Conservation (phyloP, 2,888 invertebrate species). For the Schizaphis graminum region DNA sequence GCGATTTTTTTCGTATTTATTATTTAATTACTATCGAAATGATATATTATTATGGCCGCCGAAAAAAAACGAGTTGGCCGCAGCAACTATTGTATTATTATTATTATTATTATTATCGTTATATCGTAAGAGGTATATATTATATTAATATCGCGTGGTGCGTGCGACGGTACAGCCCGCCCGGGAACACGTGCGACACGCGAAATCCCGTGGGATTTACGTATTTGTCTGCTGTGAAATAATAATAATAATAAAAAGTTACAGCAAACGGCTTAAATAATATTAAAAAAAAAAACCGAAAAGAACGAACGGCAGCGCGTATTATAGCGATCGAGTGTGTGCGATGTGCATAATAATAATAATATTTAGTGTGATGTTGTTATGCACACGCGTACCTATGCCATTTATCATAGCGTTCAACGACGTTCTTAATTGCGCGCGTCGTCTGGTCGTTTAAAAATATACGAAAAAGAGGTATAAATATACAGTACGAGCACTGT, state of each 20-base stretch:
- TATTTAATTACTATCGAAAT: conserved; percentile 6
- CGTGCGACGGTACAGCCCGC: neutral
- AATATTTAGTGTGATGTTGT: neutral
- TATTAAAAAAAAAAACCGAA: neutral
- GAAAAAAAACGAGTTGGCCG: conserved; percentile 17
- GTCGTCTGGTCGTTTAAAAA: conserved; percentile 25
- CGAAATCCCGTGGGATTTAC: neutral
- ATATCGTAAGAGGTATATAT: neutral
- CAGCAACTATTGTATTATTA: neutral
- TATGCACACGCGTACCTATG: neutral
- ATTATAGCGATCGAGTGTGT: neutral
- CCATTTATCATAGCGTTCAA: neutral
- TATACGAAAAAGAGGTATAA: conserved; percentile 20
- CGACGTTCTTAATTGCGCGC: neutral
- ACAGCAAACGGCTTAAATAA: neutral
- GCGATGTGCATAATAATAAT: neutral
- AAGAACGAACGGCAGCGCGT: neutral
- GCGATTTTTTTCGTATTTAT: conserved; percentile 24
- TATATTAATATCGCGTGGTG: neutral
- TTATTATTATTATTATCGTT: neutral
- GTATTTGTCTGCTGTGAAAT: neutral
- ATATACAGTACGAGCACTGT: neutral
- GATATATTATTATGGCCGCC: neutral
- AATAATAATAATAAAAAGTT: neutral
- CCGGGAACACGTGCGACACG: neutral